These are phyloP conservation scores for Aldrovandia affinis DNA, from an alignment of 2,797 vertebrate genomes.

Conservation along the genomic window DNA sequence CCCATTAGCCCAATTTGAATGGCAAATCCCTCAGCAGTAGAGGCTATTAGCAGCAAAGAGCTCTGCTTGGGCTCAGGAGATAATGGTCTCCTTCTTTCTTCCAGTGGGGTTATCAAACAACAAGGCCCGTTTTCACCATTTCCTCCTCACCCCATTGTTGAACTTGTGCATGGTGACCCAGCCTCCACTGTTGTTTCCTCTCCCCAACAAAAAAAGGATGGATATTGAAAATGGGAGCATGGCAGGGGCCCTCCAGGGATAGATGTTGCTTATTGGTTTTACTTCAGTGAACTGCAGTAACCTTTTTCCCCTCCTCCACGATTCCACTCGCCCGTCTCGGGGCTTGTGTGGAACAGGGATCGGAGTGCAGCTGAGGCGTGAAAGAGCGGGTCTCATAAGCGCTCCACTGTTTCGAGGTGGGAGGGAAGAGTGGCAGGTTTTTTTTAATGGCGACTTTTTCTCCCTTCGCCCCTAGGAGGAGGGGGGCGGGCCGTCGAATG, in stretches of 20 bases:
- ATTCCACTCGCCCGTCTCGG: not conserved
- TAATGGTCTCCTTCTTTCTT: not conserved
- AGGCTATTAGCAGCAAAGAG: conserved; percentile 18
- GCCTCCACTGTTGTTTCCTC: conserved; percentile 8
- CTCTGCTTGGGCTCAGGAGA: not conserved
- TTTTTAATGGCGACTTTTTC: conserved; percentile 29
- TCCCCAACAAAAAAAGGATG: not conserved
- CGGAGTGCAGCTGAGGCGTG: conserved; percentile 41
- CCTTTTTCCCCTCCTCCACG: not conserved
- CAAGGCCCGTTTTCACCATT: not conserved
- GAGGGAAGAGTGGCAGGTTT: conserved; percentile 21
- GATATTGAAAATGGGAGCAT: conserved; percentile 6
- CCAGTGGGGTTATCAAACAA: not conserved
- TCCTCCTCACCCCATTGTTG: not conserved
- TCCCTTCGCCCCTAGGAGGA: conserved; percentile 64
- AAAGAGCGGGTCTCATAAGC: conserved; percentile 33
- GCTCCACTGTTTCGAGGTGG: conserved; percentile 26
- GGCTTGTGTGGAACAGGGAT: conserved; percentile 9
- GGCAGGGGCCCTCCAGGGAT: not conserved
- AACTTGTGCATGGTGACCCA: not conserved
- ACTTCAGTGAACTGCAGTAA: conserved; percentile 16
- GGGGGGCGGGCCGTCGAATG: conserved; percentile 74
- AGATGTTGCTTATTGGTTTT: conserved; percentile 13
- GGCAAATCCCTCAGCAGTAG: not conserved
- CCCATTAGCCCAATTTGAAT: not conserved